Conservation (phyloP, 1,140 invertebrate genomes). For the Ips nitidus region DNA sequence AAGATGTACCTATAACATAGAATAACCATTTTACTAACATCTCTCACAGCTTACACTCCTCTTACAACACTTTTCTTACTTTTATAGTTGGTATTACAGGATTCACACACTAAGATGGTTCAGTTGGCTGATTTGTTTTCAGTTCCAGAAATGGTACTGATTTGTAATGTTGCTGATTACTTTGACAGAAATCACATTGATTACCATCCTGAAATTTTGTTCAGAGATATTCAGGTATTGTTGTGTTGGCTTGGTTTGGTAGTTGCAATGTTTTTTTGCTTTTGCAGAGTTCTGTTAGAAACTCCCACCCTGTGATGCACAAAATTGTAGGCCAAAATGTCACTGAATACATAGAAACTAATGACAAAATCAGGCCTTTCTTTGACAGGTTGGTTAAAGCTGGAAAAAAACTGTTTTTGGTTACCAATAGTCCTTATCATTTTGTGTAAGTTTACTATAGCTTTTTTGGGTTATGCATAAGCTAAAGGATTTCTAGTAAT, state of each 20-base stretch:
- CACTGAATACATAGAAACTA: conserved; percentile 78
- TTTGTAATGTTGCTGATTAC: conserved; percentile 93
- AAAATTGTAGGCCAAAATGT: conserved; percentile 78
- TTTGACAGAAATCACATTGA: conserved; percentile 87
- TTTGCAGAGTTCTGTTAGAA: conserved; percentile 82
- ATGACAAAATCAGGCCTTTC: conserved; percentile 72
- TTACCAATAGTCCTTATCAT: conserved; percentile 94
- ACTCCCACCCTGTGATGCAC: conserved; percentile 91
- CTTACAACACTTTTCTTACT: conserved; percentile 16
- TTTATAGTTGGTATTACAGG: conserved; percentile 57
- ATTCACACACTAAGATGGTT: conserved; percentile 80
- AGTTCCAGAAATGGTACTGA: conserved; percentile 90
- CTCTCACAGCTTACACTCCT: conserved; percentile 4
- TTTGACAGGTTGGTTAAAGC: conserved; percentile 72
- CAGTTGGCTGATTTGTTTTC: conserved; percentile 97
- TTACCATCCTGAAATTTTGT: conserved; percentile 94
- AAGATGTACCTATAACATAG: background rate
- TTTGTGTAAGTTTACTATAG: conserved; percentile 82
- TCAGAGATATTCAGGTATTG: conserved; percentile 88
- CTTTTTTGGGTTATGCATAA: background rate
- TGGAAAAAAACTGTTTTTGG: conserved; percentile 90
- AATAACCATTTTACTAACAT: conserved; percentile 12
- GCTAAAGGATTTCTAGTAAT: conserved; percentile 64
- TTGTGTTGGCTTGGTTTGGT: background rate
- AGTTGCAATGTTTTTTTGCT: background rate